These are phyloP conservation scores for Oscheius sp. DNA, from an alignment of 2,888 invertebrate species.

Conservation along the genomic window DNA sequence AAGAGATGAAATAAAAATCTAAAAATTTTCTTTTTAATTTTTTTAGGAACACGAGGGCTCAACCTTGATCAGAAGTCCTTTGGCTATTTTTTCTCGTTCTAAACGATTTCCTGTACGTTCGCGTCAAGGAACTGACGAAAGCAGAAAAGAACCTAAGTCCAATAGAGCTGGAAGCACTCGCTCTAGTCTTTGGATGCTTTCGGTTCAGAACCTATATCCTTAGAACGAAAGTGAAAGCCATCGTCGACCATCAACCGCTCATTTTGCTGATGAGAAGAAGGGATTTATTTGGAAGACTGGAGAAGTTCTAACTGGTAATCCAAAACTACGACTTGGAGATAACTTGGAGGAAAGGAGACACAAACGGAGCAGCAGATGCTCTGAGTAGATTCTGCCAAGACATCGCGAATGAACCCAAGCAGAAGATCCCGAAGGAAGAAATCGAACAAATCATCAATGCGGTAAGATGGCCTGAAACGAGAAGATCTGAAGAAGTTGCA, in stretches of 20 bases:
- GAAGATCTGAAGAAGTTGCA: no score
- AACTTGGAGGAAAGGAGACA: slow-evolving; percentile 41
- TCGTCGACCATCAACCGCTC: slow-evolving; percentile 39
- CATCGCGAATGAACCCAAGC: slow-evolving; percentile 1
- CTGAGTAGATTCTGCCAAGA: slow-evolving; percentile 25
- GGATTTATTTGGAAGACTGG: slow-evolving; percentile 35
- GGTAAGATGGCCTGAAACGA: background rate
- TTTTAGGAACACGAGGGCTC: no score
- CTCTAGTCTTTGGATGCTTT: slow-evolving; percentile 21
- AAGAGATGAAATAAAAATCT: no score
- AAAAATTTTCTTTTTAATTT: no score
- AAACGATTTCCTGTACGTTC: no score
- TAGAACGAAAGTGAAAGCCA: slow-evolving; percentile 27
- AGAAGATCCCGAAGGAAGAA: background rate
- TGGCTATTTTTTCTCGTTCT: no score
- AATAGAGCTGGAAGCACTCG: no score
- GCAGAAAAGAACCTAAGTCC: no score
- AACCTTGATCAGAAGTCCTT: no score
- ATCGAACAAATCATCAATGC: background rate
- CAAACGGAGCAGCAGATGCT: slow-evolving; percentile 44
- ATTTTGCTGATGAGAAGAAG: slow-evolving; percentile 25
- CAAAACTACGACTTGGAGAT: slow-evolving; percentile 43
- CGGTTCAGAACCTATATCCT: slow-evolving; percentile 37
- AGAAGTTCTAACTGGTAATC: no score
- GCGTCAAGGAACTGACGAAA: no score